A percentile compares a stretch with the other conserved stretches of the same genome.
Evolutionary conservation across 2,888 invertebrate genomes (phyloP).

Genomic region (Trichacis sp.): DNA sequence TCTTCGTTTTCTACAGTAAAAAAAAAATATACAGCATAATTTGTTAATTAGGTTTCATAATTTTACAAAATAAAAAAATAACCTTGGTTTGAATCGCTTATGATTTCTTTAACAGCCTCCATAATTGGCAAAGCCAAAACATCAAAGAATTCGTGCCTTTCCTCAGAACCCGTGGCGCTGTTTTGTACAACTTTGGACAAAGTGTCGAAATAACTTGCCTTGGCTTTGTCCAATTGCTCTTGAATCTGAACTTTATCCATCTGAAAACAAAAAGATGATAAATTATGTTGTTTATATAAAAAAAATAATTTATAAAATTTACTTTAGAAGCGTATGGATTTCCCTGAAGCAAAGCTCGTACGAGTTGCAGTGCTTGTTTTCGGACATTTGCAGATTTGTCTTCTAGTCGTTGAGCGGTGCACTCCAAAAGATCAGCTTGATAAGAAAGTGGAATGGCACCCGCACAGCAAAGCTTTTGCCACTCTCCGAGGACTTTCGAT

Average conservation of each 20-base stretch:
- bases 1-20: conserved; percentile 27
- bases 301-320: no score
- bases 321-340: conserved; percentile 89
- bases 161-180: conserved; percentile 55
- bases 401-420: conserved; percentile 78
- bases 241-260: conserved; percentile 72
- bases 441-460: conserved; percentile 82
- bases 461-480: conserved; percentile 83
- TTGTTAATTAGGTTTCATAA: no score
- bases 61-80: no score
- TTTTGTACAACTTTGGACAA: conserved; percentile 48
- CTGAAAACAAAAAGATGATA: conserved; percentile 60
- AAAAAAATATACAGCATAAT: no score
- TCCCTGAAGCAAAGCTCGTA: conserved; percentile 83
- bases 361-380: conserved; percentile 83
- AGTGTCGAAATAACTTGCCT: conserved; percentile 74
- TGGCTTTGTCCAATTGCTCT: conserved; percentile 74
- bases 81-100: not conserved
- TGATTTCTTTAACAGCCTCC: not conserved
- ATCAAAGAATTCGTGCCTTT: conserved; percentile 51
- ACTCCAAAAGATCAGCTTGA: conserved; percentile 77
- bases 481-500: conserved; percentile 85
- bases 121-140: not conserved
- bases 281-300: no score
- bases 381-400: conserved; percentile 89